A percentile compares a stretch with the other conserved stretches of the same genome.
These are phyloP conservation scores for Argynnis bischoffii DNA, from an alignment of 2,888 invertebrate genomes.

Conservation along the genomic window DNA sequence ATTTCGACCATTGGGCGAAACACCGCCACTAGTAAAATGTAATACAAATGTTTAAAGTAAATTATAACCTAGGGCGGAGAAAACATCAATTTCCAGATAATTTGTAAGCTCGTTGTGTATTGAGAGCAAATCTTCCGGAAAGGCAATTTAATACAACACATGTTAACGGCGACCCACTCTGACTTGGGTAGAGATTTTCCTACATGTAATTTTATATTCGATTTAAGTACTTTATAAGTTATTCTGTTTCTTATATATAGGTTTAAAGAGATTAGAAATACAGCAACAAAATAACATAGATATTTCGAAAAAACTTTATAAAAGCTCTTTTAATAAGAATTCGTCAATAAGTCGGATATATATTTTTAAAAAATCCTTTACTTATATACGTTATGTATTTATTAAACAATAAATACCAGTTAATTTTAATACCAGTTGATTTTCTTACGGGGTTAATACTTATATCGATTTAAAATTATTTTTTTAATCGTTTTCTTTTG, in stretches of 20 bases:
- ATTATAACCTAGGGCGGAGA: not conserved
- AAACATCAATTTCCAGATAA: slow-evolving; percentile 18
- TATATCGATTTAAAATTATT: too few species aligned
- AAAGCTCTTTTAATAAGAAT: too few species aligned
- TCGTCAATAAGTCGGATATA: too few species aligned
- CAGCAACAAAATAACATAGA: too few species aligned
- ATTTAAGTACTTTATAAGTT: slow-evolving; percentile 19
- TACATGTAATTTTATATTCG: slow-evolving; percentile 41
- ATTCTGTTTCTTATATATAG: not conserved
- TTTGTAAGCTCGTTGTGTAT: slow-evolving; percentile 24
- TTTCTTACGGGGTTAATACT: too few species aligned
- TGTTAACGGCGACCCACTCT: slow-evolving; percentile 21
- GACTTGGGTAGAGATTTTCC: slow-evolving; percentile 15
- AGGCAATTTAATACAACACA: slow-evolving; percentile 31
- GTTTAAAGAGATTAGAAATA: too few species aligned
- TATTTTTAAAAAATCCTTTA: too few species aligned
- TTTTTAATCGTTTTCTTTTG: too few species aligned
- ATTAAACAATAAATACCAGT: too few species aligned
- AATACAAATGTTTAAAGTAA: not conserved
- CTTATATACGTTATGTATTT: too few species aligned
- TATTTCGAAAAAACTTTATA: too few species aligned
- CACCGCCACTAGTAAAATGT: not conserved
- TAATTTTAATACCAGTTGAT: too few species aligned
- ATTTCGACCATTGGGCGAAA: not conserved
- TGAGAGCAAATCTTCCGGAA: slow-evolving; percentile 28